These are phyloP conservation scores for Anthoscopus minutus DNA, from an alignment of 2,113 vertebrate genomes.

Conservation along the genomic window DNA sequence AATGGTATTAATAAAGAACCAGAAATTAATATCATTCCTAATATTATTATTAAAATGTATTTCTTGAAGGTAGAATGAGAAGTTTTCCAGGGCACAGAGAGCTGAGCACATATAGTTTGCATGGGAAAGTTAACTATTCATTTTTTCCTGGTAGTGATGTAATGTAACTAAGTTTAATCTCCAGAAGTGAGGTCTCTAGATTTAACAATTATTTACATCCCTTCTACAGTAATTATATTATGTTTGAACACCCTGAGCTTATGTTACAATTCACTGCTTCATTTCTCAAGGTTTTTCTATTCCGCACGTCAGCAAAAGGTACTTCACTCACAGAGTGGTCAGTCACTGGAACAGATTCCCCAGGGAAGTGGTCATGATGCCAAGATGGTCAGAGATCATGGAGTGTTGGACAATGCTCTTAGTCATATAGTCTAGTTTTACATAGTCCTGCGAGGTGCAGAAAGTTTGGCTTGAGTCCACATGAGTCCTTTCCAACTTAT, in stretches of 20 bases:
- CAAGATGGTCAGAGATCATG: not conserved
- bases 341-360: not conserved
- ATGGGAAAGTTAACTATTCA: not conserved
- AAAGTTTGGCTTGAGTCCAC: not conserved
- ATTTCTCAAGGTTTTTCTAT: not conserved
- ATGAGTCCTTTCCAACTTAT: not conserved
- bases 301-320: not conserved
- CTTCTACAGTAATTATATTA: not conserved
- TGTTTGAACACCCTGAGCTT: not conserved
- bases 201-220: not conserved
- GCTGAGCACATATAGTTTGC: not conserved
- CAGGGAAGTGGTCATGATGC: not conserved
- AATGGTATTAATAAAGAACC: not conserved
- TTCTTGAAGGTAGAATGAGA: not conserved
- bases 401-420: not conserved
- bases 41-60: not conserved
- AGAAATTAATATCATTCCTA: not conserved
- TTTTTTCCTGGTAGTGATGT: not conserved
- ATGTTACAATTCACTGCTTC: not conserved
- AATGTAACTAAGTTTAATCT: not conserved
- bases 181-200: not conserved
- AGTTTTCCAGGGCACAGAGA: not conserved
- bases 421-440: not conserved
- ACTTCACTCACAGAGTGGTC: not conserved
- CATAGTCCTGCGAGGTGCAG: not conserved